A percentile compares a stretch with the other conserved stretches of the same genome.
Evolutionary conservation across 2,113 vertebrate species (phyloP).

Genomic region (Gambusia affinis): DNA sequence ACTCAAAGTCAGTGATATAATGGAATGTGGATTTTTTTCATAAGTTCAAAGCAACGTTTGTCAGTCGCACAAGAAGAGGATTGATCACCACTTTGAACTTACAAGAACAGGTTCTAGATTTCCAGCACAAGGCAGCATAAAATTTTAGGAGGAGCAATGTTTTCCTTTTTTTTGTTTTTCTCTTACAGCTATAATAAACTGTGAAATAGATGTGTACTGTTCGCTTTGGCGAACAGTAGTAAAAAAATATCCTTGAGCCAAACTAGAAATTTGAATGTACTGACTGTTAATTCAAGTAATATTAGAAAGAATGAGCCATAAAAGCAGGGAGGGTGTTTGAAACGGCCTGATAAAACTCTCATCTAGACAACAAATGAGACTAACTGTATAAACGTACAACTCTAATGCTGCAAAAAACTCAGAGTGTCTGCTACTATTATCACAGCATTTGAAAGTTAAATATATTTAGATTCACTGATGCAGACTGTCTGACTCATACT

Average conservation of each 20-base stretch:
- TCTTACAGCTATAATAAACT: constrained; percentile 40
- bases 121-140: constrained; percentile 40
- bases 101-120: constrained; percentile 29
- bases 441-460: background rate
- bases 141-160: constrained; percentile 7
- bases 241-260: background rate
- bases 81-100: constrained; percentile 39
- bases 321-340: background rate
- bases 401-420: background rate
- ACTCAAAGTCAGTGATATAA: constrained; percentile 50
- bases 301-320: constrained; percentile 5
- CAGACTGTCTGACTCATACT: too few species aligned
- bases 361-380: background rate
- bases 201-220: constrained; percentile 1
- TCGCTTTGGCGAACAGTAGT: background rate
- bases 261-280: constrained; percentile 29
- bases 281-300: background rate
- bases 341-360: background rate
- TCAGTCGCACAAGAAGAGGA: constrained; percentile 29
- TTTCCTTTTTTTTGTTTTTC: constrained; percentile 28
- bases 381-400: background rate
- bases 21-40: constrained; percentile 49
- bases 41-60: constrained; percentile 29
- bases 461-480: background rate
- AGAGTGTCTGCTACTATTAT: background rate